These are phyloP conservation scores for Onthophagus sagittarius DNA, from an alignment of 2,888 invertebrate species.

Conservation along the genomic window DNA sequence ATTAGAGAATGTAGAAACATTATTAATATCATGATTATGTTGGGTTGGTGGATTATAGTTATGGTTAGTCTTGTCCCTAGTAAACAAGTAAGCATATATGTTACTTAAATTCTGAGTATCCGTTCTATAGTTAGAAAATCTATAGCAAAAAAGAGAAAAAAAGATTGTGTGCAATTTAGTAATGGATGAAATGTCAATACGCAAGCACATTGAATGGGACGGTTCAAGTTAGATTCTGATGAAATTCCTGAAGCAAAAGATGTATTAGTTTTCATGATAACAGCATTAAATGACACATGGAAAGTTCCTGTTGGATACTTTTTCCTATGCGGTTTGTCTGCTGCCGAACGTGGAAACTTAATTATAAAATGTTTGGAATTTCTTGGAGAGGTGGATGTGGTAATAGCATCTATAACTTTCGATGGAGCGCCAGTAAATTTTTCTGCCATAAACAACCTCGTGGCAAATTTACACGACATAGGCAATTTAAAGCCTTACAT, in stretches of 20 bases:
- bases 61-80: too few relatives aligned
- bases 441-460: neutral
- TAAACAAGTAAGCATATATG: too few relatives aligned
- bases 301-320: slow-evolving; percentile 31
- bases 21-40: too few relatives aligned
- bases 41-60: too few relatives aligned
- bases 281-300: slow-evolving; percentile 26
- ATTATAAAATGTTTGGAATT: slow-evolving; percentile 4
- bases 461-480: neutral
- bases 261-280: slow-evolving; percentile 29
- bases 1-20: too few relatives aligned
- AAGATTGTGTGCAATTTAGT: slow-evolving; percentile 30
- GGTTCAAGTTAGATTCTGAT: neutral
- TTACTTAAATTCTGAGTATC: too few relatives aligned
- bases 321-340: slow-evolving; percentile 19
- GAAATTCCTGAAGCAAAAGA: slow-evolving; percentile 24
- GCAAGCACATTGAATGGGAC: slow-evolving; percentile 29
- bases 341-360: slow-evolving; percentile 15
- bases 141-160: slow-evolving; percentile 19
- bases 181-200: slow-evolving; percentile 35
- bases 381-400: slow-evolving; percentile 4
- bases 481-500: neutral
- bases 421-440: slow-evolving; percentile 32
- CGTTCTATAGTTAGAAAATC: too few relatives aligned
- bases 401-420: slow-evolving; percentile 28